These are phyloP conservation scores for Lepus townsendii DNA, from an alignment of 2,797 vertebrate genomes.

Conservation along the genomic window DNA sequence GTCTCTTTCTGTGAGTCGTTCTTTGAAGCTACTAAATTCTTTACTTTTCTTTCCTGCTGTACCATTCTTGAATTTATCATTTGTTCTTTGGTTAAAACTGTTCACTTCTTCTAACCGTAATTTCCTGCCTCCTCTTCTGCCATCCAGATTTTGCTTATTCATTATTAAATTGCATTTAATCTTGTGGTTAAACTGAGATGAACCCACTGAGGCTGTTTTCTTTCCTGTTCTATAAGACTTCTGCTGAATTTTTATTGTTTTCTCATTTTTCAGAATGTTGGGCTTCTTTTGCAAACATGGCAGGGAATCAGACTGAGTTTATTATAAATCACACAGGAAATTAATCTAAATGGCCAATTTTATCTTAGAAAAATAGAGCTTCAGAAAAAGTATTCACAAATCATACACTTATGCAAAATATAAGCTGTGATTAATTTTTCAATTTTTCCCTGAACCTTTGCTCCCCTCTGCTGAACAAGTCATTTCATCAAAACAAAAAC, in stretches of 20 bases:
- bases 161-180: neutral
- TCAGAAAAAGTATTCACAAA: neutral
- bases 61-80: neutral
- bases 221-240: neutral
- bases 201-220: neutral
- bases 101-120: neutral
- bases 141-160: slow-evolving; percentile 14
- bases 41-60: slow-evolving; percentile 22
- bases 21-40: neutral
- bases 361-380: neutral
- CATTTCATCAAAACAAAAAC: slow-evolving; percentile 52
- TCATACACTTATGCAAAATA: neutral
- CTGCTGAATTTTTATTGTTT: slow-evolving; percentile 21
- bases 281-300: neutral
- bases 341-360: neutral
- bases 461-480: neutral
- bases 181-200: slow-evolving; percentile 7
- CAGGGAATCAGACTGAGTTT: neutral
- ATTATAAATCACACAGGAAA: neutral
- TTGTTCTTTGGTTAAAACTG: slow-evolving; percentile 13
- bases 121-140: neutral
- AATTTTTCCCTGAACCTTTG: neutral
- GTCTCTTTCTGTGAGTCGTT: neutral
- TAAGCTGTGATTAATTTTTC: neutral
- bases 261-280: slow-evolving; percentile 52